Evolutionary conservation across 2,113 vertebrate genomes (phyloP).

Genomic region (Myiozetetes cayanensis): DNA sequence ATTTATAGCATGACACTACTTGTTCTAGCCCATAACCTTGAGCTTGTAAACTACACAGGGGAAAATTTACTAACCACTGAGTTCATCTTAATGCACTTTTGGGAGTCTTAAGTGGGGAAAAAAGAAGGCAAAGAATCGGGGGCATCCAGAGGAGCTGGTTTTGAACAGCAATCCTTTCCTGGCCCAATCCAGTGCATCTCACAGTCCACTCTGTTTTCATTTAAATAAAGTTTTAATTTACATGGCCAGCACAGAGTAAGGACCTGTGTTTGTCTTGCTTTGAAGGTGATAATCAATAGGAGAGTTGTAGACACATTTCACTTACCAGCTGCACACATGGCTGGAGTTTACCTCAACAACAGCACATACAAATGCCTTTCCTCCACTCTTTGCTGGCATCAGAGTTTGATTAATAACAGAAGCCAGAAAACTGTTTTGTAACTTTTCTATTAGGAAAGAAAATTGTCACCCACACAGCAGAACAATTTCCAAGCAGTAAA

Average conservation of each 20-base stretch:
- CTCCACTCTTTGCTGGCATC: slow-evolving; percentile 2
- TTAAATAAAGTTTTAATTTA: slow-evolving; percentile 68
- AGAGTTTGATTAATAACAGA: slow-evolving; percentile 55
- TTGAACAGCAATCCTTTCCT: slow-evolving; percentile 13
- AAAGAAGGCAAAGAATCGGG: background rate
- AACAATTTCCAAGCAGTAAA: background rate
- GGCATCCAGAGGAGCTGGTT: slow-evolving; percentile 31
- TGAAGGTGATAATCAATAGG: slow-evolving; percentile 62
- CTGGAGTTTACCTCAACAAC: slow-evolving; percentile 63
- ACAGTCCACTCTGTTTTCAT: slow-evolving; percentile 41
- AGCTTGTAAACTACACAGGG: slow-evolving; percentile 71
- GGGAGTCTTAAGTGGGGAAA: slow-evolving; percentile 31
- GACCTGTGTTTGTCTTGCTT: slow-evolving; percentile 35
- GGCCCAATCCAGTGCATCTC: background rate
- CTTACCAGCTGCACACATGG: slow-evolving; percentile 54
- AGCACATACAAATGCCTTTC: slow-evolving; percentile 7
- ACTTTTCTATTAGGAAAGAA: slow-evolving; percentile 26
- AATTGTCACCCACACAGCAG: background rate
- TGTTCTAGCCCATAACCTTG: slow-evolving; percentile 77
- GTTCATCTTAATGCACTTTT: slow-evolving; percentile 39
- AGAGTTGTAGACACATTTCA: slow-evolving; percentile 32
- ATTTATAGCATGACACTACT: slow-evolving; percentile 81
- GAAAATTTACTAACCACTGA: slow-evolving; percentile 67
- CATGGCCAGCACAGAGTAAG: background rate
- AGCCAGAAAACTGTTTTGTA: slow-evolving; percentile 29